Evolutionary conservation across 23 tunicate species (phyloP), one percentile per base, ranked within the genome.

Genomic region (Styela plicata): DNA sequence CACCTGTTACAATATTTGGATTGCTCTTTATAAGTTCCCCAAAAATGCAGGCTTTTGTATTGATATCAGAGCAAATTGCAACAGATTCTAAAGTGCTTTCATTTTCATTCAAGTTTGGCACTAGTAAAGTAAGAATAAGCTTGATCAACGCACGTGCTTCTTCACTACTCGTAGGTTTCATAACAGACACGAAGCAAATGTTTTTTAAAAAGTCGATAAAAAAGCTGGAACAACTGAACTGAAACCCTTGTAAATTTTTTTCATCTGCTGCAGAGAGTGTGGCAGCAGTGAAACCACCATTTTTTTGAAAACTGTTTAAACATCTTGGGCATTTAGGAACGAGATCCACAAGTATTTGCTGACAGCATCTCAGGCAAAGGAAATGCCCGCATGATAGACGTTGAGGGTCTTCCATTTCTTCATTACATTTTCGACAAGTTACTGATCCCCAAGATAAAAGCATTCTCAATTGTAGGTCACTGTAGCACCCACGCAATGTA

Each of bases 181-280:
- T 44, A 44, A 44, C 57, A 44, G 57, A 44, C 13, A 13, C 7
- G 57, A 87, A 87, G 69, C 86, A 87, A 44, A 87, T 44, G 0
- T 82, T 87, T 2, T 85, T 81, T 1, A 87, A 52, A 75, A 74
- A 87, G 29, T 87, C 91, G 24, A 87, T 34, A 52, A 87, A 87
- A 70, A 87, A 87, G 70, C 91, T 82, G 37, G 82, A 64, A 69
- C 91, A 87, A 1, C 86, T 74, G 20, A 37, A 19, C 27, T 87
- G 68, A 33, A 87, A 87, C n/a, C 13, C n/a, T 5, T 74, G 63
- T 13, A 81, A 68, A 28, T 74, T 85, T 21, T 87, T 68, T 74
- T 31, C 20, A 28, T 87, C 77, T 29, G 66, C 1, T 44, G 26
- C 24, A 3, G 78, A 36, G 2, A 87, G 68, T 36, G 53, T 33